Percentiles rank a stretch among this genome's conserved stretches.
Conservation (phyloP, 2,113 vertebrate genomes). For the Herpetotheres cachinnans region DNA sequence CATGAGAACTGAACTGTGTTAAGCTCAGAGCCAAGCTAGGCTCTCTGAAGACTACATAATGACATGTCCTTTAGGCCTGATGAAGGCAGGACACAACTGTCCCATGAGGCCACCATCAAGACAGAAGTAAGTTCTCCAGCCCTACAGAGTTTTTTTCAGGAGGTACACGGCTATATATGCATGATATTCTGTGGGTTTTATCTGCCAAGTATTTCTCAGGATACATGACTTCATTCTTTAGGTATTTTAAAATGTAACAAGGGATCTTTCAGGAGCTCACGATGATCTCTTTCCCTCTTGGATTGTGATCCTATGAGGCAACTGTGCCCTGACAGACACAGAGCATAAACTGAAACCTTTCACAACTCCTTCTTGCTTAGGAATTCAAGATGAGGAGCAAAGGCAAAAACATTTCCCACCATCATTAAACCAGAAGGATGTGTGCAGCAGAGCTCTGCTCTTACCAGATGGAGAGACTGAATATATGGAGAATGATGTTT, state of each 20-base stretch:
- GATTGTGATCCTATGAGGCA: background rate
- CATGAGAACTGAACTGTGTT: background rate
- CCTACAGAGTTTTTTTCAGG: background rate
- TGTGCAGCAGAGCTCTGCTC: background rate
- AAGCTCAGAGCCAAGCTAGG: background rate
- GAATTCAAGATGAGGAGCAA: background rate
- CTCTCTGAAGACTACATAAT: background rate
- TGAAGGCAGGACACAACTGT: background rate
- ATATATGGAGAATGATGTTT: background rate
- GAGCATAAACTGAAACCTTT: background rate
- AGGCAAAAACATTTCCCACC: background rate
- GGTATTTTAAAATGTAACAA: background rate
- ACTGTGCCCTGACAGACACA: background rate
- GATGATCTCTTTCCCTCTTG: background rate
- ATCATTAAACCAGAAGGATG: background rate
- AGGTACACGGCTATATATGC: background rate
- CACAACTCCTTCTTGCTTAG: background rate
- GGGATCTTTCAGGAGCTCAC: background rate
- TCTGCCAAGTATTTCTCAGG: background rate
- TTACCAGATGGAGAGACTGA: background rate
- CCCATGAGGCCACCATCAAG: accelerated
- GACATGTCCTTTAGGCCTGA: background rate
- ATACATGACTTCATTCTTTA: background rate
- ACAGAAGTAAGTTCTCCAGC: background rate
- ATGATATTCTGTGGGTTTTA: background rate